Evolutionary conservation across 2,113 vertebrate species (phyloP).

Genomic region (Sceloporus undulatus): DNA sequence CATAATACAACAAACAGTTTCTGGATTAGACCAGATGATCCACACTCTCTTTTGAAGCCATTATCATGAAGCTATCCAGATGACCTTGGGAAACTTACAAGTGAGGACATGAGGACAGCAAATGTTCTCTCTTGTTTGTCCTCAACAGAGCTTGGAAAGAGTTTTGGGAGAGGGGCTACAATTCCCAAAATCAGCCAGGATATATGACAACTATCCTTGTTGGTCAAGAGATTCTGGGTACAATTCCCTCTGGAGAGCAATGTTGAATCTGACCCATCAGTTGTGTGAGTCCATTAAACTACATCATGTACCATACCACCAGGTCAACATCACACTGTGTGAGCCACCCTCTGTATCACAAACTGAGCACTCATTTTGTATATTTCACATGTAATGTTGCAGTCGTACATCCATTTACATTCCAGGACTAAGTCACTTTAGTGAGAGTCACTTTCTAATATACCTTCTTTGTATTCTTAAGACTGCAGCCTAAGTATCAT

Average conservation of each 20-base stretch:
- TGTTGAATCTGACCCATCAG: background rate
- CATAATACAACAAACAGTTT: too few species aligned
- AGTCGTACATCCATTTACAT: background rate
- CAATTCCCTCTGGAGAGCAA: too few species aligned
- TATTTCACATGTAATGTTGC: too few species aligned
- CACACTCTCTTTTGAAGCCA: too few species aligned
- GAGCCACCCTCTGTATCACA: too few species aligned
- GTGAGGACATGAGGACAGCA: background rate
- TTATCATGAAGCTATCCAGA: background rate
- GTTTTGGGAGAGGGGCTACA: too few species aligned
- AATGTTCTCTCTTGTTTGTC: background rate
- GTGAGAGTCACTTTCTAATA: background rate
- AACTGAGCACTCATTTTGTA: too few species aligned
- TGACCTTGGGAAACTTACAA: background rate
- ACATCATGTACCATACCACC: background rate
- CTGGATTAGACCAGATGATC: too few species aligned
- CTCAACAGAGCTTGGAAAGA: background rate
- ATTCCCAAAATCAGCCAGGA: too few species aligned
- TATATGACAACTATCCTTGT: too few species aligned
- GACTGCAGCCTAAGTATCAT: background rate
- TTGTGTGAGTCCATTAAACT: background rate
- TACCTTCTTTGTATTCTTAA: background rate
- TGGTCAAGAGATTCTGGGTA: too few species aligned
- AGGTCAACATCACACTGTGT: background rate
- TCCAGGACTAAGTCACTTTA: background rate